Percentiles rank a stretch among this genome's conserved stretches.
Conservation (phyloP, 1,140 invertebrate genomes). For the Teleogryllus occipitalis region DNA sequence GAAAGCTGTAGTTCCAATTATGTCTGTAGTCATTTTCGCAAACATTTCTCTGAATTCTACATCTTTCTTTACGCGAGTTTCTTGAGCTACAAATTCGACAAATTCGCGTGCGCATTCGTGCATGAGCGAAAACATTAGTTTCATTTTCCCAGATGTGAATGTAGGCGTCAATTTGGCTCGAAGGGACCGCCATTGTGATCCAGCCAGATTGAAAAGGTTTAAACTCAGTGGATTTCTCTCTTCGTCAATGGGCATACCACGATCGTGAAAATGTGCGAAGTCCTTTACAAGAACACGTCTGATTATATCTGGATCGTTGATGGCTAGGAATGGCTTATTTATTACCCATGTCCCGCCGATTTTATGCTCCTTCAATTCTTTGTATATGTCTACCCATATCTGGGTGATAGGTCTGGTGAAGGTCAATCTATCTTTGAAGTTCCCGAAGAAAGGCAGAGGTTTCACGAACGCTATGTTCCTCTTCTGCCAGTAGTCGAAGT, state of each 20-base stretch:
- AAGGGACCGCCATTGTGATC: slow-evolving; percentile 38
- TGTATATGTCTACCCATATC: slow-evolving; percentile 10
- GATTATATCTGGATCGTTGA: slow-evolving; percentile 41
- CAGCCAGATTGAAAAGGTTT: slow-evolving; percentile 19
- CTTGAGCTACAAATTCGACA: neutral
- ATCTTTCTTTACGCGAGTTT: slow-evolving; percentile 28
- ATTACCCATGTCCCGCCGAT: slow-evolving; percentile 9
- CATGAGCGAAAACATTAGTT: slow-evolving; percentile 35
- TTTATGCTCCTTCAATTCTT: neutral
- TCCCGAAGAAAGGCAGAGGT: slow-evolving; percentile 26
- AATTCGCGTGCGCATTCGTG: slow-evolving; percentile 1
- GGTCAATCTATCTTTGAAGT: slow-evolving; percentile 10
- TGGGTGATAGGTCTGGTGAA: slow-evolving; percentile 22
- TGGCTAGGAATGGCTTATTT: slow-evolving; percentile 29
- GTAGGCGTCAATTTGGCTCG: slow-evolving; percentile 38
- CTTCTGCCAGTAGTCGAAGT: slow-evolving; percentile 30
- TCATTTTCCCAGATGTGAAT: slow-evolving; percentile 42
- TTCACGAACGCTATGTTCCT: slow-evolving; percentile 27
- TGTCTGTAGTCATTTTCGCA: slow-evolving; percentile 47
- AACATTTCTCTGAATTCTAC: slow-evolving; percentile 32
- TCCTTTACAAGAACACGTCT: slow-evolving; percentile 49
- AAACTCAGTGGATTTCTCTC: slow-evolving; percentile 25
- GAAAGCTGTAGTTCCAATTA: slow-evolving; percentile 49
- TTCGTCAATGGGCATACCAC: slow-evolving; percentile 43
- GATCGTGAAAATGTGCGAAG: slow-evolving; percentile 47